Base-by-base conservation (phyloP, 2,113 vertebrate genomes). In the Capreolus pygargus region DNA sequence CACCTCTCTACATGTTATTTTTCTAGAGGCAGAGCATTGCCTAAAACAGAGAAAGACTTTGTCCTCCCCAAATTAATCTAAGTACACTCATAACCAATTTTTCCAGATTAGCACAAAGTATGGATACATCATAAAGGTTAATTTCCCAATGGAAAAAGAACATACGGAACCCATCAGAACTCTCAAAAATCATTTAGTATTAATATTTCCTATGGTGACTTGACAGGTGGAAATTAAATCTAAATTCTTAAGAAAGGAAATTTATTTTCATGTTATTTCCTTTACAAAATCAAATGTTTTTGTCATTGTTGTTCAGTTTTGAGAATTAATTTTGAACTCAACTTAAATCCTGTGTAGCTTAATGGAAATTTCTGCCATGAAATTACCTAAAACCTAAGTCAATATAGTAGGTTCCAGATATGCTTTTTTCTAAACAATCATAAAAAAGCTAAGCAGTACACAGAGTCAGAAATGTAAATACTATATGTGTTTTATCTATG, bases 271-370 rank as follows among this genome's bases (percentile, higher is more conserved):
- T 86, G 57, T 16, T 58, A 21, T 83, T 52, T 89, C 47, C 17
- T 96, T 89, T 96, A 55, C 36, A 94, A 78, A 93, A 93, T 57
- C 14, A 39, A 93, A 39, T 19, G 19, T n/a, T 89, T 52, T 94
- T 84, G 13, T 76, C 84, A 45, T 0, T 91, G 2, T 76, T 90
- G 70, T 47, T 90, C 17, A 19, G 54, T 89, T 55, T 87, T 55
- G 45, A 78, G 84, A 78, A 74, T 86, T 60, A 78, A 54, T 94
- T 64, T 89, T 95, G 90, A 64, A 43, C 4, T 96, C 84, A 12
- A 47, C 86, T 87, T 79, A 95, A 11, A 92, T 78, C 9, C 28
- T n/a, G 30, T n/a, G 17, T 58, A 85, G 2, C 15, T 84, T 60
- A 76, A 85, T 7, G n/a, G 30, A 88, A 21, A 92, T 86, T 81